Evolutionary conservation across 2,113 vertebrate genomes (phyloP).

Genomic region (Mormoops blainvillei): DNA sequence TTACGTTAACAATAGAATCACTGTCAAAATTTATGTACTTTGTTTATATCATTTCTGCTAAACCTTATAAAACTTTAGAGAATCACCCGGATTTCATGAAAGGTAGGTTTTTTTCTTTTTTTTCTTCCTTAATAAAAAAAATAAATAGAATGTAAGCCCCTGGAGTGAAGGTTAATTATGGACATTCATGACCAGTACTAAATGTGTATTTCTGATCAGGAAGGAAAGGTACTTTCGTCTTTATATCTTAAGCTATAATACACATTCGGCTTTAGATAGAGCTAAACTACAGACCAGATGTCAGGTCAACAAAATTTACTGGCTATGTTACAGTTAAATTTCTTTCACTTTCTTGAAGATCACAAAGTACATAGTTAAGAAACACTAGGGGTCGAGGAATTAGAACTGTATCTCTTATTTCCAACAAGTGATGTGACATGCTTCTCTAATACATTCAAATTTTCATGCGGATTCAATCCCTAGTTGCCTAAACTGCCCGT

Average conservation of each 20-base stretch:
- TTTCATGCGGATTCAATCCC: slow-evolving; percentile 22
- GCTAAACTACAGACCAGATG: not conserved
- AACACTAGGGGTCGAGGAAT: not conserved
- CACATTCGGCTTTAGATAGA: not conserved
- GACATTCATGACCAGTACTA: not conserved
- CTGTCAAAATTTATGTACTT: not conserved
- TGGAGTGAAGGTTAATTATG: not conserved
- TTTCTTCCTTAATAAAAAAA: not conserved
- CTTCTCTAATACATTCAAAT: slow-evolving; percentile 15
- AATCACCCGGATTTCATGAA: not conserved
- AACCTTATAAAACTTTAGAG: not conserved
- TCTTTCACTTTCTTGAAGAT: not conserved
- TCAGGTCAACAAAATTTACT: not conserved
- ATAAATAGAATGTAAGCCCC: not conserved
- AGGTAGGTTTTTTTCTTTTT: not conserved
- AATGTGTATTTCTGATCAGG: not conserved
- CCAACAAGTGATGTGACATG: not conserved
- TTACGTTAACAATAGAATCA: not conserved
- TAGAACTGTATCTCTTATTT: not conserved
- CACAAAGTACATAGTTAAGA: not conserved
- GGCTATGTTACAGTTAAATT: not conserved
- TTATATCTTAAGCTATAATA: not conserved
- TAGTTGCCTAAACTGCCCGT: not conserved
- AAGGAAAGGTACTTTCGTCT: not conserved
- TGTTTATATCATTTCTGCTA: not conserved